Conservation (phyloP, 2,797 vertebrate genomes). For the Halcyon chelicuti region DNA sequence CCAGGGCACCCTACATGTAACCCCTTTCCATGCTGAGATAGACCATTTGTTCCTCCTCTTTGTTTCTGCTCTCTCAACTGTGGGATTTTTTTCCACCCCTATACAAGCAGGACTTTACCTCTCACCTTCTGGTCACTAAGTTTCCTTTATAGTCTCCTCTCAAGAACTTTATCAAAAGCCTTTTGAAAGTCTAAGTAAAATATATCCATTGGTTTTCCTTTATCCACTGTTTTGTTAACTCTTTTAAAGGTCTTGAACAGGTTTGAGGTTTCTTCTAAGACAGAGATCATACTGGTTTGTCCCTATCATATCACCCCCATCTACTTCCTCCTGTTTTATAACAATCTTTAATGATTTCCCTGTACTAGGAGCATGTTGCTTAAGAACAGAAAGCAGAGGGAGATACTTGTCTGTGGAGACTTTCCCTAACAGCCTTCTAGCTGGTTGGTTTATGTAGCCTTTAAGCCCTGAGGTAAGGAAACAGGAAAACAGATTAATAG, state of each 20-base stretch:
- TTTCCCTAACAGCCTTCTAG: constrained; percentile 50
- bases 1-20: constrained; percentile 14
- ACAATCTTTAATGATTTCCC: neutral
- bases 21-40: constrained; percentile 42
- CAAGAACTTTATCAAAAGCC: constrained; percentile 40
- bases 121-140: constrained; percentile 26
- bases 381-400: constrained; percentile 44
- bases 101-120: constrained; percentile 25
- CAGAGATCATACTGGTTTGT: constrained; percentile 29
- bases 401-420: constrained; percentile 38
- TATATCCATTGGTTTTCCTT: constrained; percentile 6
- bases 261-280: constrained; percentile 10
- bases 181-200: constrained; percentile 59
- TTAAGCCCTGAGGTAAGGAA: constrained; percentile 71
- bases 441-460: constrained; percentile 55
- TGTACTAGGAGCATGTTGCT: neutral
- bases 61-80: constrained; percentile 9
- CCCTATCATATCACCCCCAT: constrained; percentile 10
- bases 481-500: constrained; percentile 74
- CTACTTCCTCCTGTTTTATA: neutral
- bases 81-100: neutral
- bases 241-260: constrained; percentile 21
- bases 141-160: constrained; percentile 34
- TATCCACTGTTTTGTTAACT: constrained; percentile 40
- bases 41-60: constrained; percentile 48